Evolutionary conservation across 2,113 vertebrate species (phyloP).

Genomic region (Zosterops borbonicus): DNA sequence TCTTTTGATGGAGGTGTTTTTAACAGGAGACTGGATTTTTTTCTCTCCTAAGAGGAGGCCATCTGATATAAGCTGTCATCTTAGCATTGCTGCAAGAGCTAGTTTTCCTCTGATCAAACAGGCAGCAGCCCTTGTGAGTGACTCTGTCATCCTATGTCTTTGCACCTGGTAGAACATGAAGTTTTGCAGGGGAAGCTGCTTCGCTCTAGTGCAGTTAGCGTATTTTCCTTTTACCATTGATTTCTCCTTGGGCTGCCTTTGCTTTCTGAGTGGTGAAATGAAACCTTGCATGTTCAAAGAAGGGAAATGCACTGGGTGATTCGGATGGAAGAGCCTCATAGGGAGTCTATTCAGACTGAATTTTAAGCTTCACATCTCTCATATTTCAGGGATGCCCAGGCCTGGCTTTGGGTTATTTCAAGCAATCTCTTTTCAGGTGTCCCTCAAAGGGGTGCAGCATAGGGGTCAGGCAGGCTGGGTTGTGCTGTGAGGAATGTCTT

Average conservation of each 20-base stretch:
- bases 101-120: not conserved
- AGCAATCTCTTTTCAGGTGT: not conserved
- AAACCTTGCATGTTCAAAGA: not conserved
- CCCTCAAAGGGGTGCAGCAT: not conserved
- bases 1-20: not conserved
- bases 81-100: not conserved
- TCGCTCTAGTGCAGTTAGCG: not conserved
- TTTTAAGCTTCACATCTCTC: not conserved
- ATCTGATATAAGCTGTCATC: not conserved
- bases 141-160: not conserved
- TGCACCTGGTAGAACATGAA: not conserved
- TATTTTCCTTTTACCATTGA: not conserved
- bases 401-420: not conserved
- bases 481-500: not conserved
- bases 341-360: too few relatives aligned
- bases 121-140: not conserved
- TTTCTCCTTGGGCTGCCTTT: not conserved
- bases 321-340: not conserved
- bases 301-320: not conserved
- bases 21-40: not conserved
- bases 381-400: not conserved
- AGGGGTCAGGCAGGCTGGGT: not conserved
- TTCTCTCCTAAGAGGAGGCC: fast-evolving
- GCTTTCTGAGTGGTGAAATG: not conserved
- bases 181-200: not conserved